Evolutionary conservation across 2,888 invertebrate species (phyloP).

Genomic region (Trileptium ribeirensis): DNA sequence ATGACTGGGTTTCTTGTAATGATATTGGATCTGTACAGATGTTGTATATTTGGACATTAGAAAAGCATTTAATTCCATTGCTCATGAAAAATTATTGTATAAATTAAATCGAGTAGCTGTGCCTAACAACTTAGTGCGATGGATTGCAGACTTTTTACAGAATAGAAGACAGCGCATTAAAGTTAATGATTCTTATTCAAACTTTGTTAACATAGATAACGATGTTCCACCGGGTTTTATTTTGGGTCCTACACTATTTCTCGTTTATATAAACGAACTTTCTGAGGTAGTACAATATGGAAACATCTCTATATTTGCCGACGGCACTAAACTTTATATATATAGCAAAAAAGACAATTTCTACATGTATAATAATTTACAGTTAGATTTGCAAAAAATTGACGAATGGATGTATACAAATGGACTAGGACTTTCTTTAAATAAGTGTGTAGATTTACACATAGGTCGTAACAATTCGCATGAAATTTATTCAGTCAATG

Average conservation of each 20-base stretch:
- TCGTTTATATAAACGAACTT: constrained; percentile 9
- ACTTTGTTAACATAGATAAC: not conserved
- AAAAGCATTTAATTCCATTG: constrained; percentile 10
- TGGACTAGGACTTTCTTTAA: no score
- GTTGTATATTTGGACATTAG: constrained; percentile 1
- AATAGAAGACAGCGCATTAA: not conserved
- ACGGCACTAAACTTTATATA: not conserved
- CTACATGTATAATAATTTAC: no score
- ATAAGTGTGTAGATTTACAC: no score
- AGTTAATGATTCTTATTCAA: not conserved
- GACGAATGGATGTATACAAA: no score
- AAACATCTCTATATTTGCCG: not conserved
- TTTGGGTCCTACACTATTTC: constrained; percentile 14
- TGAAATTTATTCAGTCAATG: not conserved
- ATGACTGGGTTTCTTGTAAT: not conserved
- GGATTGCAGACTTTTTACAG: not conserved
- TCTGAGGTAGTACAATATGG: not conserved
- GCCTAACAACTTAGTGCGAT: not conserved
- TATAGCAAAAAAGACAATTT: not conserved
- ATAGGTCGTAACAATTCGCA: no score
- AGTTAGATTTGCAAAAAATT: no score
- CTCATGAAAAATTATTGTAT: not conserved
- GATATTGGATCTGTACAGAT: not conserved
- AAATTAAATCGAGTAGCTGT: not conserved
- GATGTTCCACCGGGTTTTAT: constrained; percentile 4